Evolutionary conservation across 2,888 invertebrate genomes (phyloP).

Genomic region (Heliconius erato): DNA sequence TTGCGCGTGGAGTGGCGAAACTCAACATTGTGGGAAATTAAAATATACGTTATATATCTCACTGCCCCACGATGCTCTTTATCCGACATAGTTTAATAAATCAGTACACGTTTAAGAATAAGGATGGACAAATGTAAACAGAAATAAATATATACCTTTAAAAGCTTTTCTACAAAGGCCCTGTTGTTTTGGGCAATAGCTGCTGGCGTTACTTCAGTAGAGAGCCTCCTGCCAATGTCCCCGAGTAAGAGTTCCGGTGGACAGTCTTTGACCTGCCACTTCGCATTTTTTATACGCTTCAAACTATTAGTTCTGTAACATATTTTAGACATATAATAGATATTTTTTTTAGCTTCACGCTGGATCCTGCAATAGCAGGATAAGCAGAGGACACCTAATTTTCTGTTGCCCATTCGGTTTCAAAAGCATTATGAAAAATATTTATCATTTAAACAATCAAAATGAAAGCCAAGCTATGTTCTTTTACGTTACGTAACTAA

Average conservation of each 20-base stretch:
- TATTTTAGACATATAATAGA: too few species aligned
- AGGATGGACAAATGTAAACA: not conserved
- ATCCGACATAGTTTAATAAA: not conserved
- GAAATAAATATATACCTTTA: constrained; percentile 89
- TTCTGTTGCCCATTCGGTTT: not conserved
- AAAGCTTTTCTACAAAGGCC: constrained; percentile 98
- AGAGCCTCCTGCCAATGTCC: constrained; percentile 83
- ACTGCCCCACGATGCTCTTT: too few species aligned
- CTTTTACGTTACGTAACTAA: constrained; percentile 50
- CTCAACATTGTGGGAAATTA: too few species aligned
- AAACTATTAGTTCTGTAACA: constrained; percentile 85
- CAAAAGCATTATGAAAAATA: constrained; percentile 40
- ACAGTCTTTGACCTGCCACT: constrained; percentile 88
- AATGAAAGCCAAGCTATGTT: constrained; percentile 62
- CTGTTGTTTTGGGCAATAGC: constrained; percentile 98
- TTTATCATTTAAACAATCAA: constrained; percentile 54
- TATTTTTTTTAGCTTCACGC: not conserved
- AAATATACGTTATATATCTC: too few species aligned
- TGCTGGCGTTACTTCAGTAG: constrained; percentile 92
- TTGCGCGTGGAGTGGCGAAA: too few species aligned
- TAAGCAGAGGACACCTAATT: not conserved
- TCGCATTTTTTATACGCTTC: constrained; percentile 87
- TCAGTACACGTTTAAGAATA: constrained; percentile 6
- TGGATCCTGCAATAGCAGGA: not conserved
- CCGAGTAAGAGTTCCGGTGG: constrained; percentile 82